Base-by-base conservation (phyloP, 2,888 invertebrate genomes). In the Lysandra bellargus region DNA sequence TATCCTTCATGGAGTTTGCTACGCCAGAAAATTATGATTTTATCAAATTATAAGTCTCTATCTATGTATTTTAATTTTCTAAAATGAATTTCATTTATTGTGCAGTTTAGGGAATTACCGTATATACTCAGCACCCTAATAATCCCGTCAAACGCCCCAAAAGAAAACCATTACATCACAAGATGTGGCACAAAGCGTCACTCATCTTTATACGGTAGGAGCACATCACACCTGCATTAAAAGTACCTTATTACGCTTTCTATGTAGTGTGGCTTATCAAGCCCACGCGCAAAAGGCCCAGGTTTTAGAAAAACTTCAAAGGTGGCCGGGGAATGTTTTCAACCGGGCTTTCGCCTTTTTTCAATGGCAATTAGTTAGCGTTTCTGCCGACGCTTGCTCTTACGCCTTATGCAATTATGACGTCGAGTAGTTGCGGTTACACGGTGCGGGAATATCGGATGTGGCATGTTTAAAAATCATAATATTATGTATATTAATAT, bases 341-440 rank as follows among this genome's bases (percentile, higher is more conserved):
- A 91, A 92, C 88, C 90, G 91, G 92, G 89, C 85, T 94, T 93
- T 94, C 95, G 93, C 95, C 95, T 95, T 95, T 95, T 94, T 94
- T 94, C 91, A 95, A 95, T 95, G 95, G 95, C 95, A 95, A 95
- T 95, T 95, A 95, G 95, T 95, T 91, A 90, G 91, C 91, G 91
- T 90, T 91, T 88, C 88, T 86, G 87, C 86, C 85, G 88, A 85
- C 88, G 91, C 88, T 88, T 86, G 89, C 90, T 87, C 87, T 91
- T 89, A 88, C 89, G 91, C 91, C 91, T 92, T 92, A 87, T 90
- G 90, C 90, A 92, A 92, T 93, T 93, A 93, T 93, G 87, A 86
- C 81, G 86, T 86, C 83, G 88, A 89, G 92, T 89, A 89, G 90
- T 88, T 87, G 83, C 60, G 79, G 80, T 23, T n/a, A 57, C 49